Evolutionary conservation across 1,140 invertebrate genomes (phyloP).

Genomic region (Zeugodacus cucurbitae): DNA sequence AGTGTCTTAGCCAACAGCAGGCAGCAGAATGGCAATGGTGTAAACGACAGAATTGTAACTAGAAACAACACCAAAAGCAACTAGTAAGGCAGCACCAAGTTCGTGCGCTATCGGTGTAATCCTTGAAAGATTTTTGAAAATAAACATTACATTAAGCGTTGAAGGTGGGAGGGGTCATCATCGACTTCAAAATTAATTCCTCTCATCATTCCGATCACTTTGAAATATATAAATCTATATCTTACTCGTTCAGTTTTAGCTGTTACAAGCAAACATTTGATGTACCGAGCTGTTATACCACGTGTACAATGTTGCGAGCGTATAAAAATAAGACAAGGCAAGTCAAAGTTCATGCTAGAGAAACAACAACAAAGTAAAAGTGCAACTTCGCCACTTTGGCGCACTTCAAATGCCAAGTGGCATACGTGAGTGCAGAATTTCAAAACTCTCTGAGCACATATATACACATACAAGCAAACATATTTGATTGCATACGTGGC

Average conservation of each 20-base stretch:
- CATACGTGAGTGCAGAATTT: conserved; percentile 24
- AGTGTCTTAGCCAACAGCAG: neutral
- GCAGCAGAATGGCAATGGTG: neutral
- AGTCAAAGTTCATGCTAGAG: neutral
- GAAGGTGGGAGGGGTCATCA: too few species aligned
- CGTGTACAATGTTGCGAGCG: too few species aligned
- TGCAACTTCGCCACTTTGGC: conserved; percentile 33
- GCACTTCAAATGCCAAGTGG: conserved; percentile 35
- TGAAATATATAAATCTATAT: too few species aligned
- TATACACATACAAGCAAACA: neutral
- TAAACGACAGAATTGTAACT: neutral
- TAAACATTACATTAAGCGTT: too few species aligned
- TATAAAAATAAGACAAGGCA: neutral
- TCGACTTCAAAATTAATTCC: too few species aligned
- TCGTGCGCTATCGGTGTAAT: too few species aligned
- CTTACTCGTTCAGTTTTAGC: too few species aligned
- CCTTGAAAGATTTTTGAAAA: too few species aligned
- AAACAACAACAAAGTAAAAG: conserved; percentile 21
- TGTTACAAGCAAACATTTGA: too few species aligned
- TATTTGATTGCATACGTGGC: neutral
- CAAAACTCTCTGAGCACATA: neutral
- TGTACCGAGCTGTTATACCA: too few species aligned
- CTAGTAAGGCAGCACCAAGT: too few species aligned
- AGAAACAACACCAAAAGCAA: neutral
- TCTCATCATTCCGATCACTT: too few species aligned